Conservation (phyloP, 2,888 invertebrate species). For the Blastobasis adustella region DNA sequence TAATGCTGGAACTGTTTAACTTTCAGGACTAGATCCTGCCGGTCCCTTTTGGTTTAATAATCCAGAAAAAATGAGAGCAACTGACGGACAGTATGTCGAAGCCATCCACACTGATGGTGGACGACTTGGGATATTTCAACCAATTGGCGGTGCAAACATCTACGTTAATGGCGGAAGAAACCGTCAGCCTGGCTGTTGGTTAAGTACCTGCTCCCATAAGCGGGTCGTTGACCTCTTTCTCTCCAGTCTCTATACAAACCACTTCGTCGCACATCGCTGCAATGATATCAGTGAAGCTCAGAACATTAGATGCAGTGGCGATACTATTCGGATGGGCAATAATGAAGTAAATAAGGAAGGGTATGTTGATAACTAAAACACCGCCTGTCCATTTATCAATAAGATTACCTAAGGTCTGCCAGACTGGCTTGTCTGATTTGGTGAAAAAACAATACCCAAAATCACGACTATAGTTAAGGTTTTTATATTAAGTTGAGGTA, state of each 20-base stretch:
- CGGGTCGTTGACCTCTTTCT: slow-evolving; percentile 39
- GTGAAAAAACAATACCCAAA: no score
- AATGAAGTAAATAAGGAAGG: slow-evolving; percentile 29
- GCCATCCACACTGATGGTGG: slow-evolving; percentile 48
- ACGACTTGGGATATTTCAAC: slow-evolving; percentile 34
- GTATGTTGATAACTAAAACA: slow-evolving; percentile 12
- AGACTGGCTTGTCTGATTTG: no score
- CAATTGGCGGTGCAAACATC: slow-evolving; percentile 36
- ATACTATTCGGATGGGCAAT: slow-evolving; percentile 38
- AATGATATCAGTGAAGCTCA: slow-evolving; percentile 26
- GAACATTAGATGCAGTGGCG: slow-evolving; percentile 26
- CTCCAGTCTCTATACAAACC: slow-evolving; percentile 34
- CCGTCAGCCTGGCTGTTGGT: slow-evolving; percentile 43
- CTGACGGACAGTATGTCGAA: slow-evolving; percentile 41
- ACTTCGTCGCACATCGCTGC: slow-evolving; percentile 36
- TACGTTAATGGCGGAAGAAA: slow-evolving; percentile 50
- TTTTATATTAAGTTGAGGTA: no score
- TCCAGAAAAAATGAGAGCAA: slow-evolving; percentile 25
- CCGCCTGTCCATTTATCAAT: no score
- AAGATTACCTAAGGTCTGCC: no score
- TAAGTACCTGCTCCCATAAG: slow-evolving; percentile 43
- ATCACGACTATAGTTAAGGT: no score
- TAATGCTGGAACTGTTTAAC: no score
- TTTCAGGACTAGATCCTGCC: slow-evolving; percentile 46
- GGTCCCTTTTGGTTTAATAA: slow-evolving; percentile 40